Evolutionary conservation across 1,140 invertebrate genomes (phyloP).

Genomic region (Plutomurus gul): DNA sequence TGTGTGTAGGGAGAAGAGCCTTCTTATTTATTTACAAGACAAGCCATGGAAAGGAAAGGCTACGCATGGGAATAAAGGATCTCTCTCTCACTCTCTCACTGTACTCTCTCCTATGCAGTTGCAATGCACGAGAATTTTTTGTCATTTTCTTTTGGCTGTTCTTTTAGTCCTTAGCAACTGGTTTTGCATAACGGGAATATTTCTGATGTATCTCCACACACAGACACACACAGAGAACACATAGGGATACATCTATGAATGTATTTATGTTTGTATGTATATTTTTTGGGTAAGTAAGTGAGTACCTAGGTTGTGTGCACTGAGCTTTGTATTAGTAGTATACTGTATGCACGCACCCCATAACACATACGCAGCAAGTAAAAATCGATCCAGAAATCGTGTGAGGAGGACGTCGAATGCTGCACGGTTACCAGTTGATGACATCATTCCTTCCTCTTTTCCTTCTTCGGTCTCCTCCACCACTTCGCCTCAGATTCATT

Average conservation of each 20-base stretch:
- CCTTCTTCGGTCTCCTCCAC: constrained; percentile 31
- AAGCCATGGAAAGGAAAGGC: background rate
- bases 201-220: background rate
- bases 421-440: constrained; percentile 43
- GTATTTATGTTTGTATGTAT: background rate
- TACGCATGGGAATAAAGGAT: background rate
- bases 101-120: background rate
- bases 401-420: constrained; percentile 40
- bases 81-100: too few species aligned
- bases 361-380: constrained; percentile 29
- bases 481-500: constrained; percentile 40
- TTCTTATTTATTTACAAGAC: constrained; percentile 3
- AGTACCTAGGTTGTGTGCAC: background rate
- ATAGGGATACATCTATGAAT: background rate
- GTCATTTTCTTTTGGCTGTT: constrained; percentile 27
- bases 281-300: background rate
- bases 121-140: background rate
- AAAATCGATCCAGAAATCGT: constrained; percentile 50
- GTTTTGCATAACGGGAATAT: constrained; percentile 24
- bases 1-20: background rate
- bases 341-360: constrained; percentile 32
- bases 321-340: too few species aligned
- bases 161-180: constrained; percentile 12
- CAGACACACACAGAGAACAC: background rate
- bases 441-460: constrained; percentile 47